Base-by-base conservation (phyloP, 2,888 invertebrate genomes). In the Cenopis cana region DNA sequence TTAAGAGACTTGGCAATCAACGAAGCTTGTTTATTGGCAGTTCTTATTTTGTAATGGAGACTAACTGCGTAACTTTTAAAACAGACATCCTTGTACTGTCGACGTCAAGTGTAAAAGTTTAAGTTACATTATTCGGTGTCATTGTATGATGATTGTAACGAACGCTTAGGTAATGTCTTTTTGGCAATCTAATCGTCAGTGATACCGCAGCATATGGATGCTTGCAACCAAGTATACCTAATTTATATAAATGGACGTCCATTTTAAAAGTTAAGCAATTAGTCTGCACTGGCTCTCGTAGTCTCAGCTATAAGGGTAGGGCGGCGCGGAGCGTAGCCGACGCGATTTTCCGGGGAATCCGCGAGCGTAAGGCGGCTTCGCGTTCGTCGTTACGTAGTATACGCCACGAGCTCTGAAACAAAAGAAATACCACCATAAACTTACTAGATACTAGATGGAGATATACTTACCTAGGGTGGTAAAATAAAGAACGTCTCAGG, bases 321-420 rank as follows among this genome's bases (percentile, higher is more conserved):
- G 86, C 3, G 84, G 78, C 17, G 89, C 76, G 0, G 93, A 90
- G 73, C 84, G 72, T 2, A 93, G 78, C 4, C 89, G 82, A 70
- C 93, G 89, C 65, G 93, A 93, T 85, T 95, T 95, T 72, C 94
- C 95, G 14, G 97, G 97, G 81, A 96, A 96, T 9, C 98, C 98
- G 84, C 96, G 94, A n/a, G 97, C 97, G 88, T 96, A 98, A 1
- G 98, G 98, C 73, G 96, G 96, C 82, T 95, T 95, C 3, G 96
- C 96, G 89, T 97, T 97, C 65, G 97, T 98, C 70, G 96, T 96
- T n/a, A 98, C 96, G 86, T 98, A 98, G 84, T 96, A 98, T 17
- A 96, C 95, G n/a, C 98, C 98, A 80, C 97, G 94, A 17, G 97
- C 97, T 79, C 97, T 98, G 89, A 57, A 93, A 89, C 75, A 68